phyloP scores from a whole-genome alignment of 2,113 vertebrate genomes.

The Bettongia penicillata region DNA sequence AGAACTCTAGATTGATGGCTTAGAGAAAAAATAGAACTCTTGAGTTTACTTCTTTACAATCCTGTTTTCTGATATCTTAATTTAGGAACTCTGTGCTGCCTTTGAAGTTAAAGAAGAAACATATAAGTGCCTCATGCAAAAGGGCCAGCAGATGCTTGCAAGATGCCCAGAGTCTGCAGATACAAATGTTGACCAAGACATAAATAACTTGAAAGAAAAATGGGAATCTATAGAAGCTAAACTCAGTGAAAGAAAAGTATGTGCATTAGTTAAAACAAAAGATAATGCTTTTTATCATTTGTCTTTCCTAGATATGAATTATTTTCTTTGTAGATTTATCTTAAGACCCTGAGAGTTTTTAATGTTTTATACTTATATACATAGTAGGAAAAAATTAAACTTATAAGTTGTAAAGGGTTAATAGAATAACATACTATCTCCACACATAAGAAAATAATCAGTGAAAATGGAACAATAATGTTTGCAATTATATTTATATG shows the following conservation, averaged over 20 bases:
- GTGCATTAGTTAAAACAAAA: constrained; percentile 66
- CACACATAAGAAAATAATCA: constrained; percentile 14
- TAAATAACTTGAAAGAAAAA: constrained; percentile 94
- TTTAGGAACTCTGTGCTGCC: constrained; percentile 93
- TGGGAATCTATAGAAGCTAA: constrained; percentile 95
- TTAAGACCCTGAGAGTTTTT: constrained; percentile 21
- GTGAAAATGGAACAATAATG: not conserved
- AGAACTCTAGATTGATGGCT: not conserved
- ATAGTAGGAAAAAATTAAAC: not conserved
- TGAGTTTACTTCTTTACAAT: constrained; percentile 36
- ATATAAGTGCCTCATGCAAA: constrained; percentile 89
- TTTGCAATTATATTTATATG: not conserved
- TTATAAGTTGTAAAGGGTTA: not conserved
- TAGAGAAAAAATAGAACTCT: constrained; percentile 4
- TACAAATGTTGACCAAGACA: constrained; percentile 94
- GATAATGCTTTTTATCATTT: not conserved
- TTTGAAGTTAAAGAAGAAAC: constrained; percentile 93
- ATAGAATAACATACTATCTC: constrained; percentile 38
- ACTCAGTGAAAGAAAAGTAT: constrained; percentile 94
- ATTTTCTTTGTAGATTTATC: constrained; percentile 43
- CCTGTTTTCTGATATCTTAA: constrained; percentile 60
- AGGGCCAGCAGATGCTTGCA: constrained; percentile 92
- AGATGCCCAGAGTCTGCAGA: constrained; percentile 89
- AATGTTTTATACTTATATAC: not conserved
- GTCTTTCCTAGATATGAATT: constrained; percentile 25